phyloP scores from a whole-genome alignment of 1,140 invertebrate species.

The Paramacrobiotus metropolitanus region DNA sequence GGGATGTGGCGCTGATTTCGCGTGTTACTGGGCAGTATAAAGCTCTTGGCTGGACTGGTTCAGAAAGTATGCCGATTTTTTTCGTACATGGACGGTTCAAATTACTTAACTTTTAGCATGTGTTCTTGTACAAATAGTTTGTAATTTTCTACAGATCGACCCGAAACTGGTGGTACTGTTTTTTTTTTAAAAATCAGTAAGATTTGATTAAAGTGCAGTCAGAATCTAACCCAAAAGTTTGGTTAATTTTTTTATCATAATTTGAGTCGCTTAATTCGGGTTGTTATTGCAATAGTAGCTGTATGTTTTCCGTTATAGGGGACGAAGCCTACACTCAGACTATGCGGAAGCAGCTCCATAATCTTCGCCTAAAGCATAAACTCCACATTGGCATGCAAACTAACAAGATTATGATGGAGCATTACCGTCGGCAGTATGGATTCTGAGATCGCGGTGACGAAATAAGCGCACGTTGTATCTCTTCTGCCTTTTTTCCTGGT shows the following conservation, averaged over 20 bases:
- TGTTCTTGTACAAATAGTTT: too few species aligned
- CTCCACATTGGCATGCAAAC: background rate
- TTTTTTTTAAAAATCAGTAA: too few species aligned
- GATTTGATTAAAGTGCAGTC: background rate
- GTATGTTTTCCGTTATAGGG: background rate
- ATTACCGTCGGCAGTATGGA: background rate
- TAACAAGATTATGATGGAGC: conserved; percentile 1
- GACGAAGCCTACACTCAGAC: background rate
- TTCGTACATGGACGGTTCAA: background rate
- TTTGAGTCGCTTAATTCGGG: background rate
- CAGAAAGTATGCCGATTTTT: background rate
- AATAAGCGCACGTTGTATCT: too few species aligned
- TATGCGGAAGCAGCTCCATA: background rate
- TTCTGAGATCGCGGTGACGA: too few species aligned
- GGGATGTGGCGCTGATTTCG: conserved; percentile 14
- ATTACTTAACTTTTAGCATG: too few species aligned
- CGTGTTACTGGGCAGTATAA: conserved; percentile 48
- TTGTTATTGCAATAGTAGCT: too few species aligned
- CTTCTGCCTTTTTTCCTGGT: too few species aligned
- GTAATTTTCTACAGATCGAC: too few species aligned
- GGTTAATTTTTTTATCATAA: background rate
- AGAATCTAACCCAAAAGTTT: background rate
- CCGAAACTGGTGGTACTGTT: background rate
- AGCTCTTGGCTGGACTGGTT: conserved; percentile 48
- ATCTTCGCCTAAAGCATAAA: background rate